A percentile compares a stretch with the other conserved stretches of the same genome.
Evolutionary conservation across 2,113 vertebrate species (phyloP).

Genomic region (Cavia aperea): DNA sequence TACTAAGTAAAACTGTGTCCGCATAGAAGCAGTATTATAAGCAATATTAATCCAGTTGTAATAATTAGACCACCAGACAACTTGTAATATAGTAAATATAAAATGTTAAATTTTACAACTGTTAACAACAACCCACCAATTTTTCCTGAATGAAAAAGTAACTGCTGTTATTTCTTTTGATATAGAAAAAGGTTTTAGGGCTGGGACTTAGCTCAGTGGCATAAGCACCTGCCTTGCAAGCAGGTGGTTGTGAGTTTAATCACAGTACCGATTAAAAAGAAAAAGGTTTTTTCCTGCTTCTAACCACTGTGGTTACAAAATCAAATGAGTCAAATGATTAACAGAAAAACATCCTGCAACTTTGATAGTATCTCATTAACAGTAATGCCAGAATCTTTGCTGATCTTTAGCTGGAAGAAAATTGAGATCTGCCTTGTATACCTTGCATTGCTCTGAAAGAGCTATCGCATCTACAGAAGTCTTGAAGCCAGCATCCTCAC

Average conservation of each 20-base stretch:
- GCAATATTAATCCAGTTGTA: background rate
- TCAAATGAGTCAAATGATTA: background rate
- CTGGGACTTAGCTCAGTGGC: no score
- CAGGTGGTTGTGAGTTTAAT: no score
- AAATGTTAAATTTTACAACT: background rate
- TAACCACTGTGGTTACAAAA: background rate
- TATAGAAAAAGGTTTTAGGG: background rate
- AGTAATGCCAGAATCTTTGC: background rate
- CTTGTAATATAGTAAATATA: background rate
- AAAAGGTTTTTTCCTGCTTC: constrained; percentile 28
- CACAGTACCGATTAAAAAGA: background rate
- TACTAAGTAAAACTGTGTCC: background rate
- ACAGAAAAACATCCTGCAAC: background rate
- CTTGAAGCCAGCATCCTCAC: background rate
- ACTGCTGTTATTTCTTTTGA: background rate
- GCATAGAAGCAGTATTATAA: background rate
- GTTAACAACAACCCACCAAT: background rate
- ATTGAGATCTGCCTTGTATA: background rate
- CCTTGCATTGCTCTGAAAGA: background rate
- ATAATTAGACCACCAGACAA: background rate
- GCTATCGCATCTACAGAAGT: background rate
- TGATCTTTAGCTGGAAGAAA: background rate
- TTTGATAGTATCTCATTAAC: constrained; percentile 27
- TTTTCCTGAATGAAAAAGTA: constrained; percentile 19
- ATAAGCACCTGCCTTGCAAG: no score